A percentile compares a stretch with the other conserved stretches of the same genome.
These are phyloP conservation scores for Drosophila mayaguana DNA, from an alignment of 2,888 invertebrate species.

Conservation along the genomic window DNA sequence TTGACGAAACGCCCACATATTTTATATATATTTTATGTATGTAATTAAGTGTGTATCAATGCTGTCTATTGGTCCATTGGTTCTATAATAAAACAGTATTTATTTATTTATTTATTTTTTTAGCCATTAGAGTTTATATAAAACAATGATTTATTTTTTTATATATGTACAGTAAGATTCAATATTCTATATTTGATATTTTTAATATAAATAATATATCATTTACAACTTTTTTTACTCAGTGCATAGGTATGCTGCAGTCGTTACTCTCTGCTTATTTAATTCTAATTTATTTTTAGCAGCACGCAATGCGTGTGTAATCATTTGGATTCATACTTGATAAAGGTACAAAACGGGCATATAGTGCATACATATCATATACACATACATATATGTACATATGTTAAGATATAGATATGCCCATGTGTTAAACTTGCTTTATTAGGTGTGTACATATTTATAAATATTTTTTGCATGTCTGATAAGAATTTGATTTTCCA, in stretches of 20 bases:
- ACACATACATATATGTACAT: not conserved
- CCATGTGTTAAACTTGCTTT: constrained; percentile 16
- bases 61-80: too few relatives aligned
- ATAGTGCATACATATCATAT: constrained; percentile 2
- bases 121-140: too few relatives aligned
- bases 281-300: not conserved
- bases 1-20: constrained; percentile 34
- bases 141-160: too few relatives aligned
- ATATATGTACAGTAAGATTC: too few relatives aligned
- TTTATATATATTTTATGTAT: not conserved
- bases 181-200: not conserved
- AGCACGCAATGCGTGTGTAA: constrained; percentile 2
- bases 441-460: not conserved
- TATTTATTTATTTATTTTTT: too few relatives aligned
- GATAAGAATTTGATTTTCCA: constrained; percentile 52
- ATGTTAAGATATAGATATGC: constrained; percentile 9
- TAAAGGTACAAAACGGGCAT: constrained; percentile 35
- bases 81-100: too few relatives aligned
- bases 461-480: constrained; percentile 25
- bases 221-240: too few relatives aligned
- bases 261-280: not conserved
- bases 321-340: constrained; percentile 33
- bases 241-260: not conserved
- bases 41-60: too few relatives aligned
- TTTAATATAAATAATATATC: not conserved